Conservation (phyloP, 2,888 invertebrate genomes). For the Dilophus febrilis region DNA sequence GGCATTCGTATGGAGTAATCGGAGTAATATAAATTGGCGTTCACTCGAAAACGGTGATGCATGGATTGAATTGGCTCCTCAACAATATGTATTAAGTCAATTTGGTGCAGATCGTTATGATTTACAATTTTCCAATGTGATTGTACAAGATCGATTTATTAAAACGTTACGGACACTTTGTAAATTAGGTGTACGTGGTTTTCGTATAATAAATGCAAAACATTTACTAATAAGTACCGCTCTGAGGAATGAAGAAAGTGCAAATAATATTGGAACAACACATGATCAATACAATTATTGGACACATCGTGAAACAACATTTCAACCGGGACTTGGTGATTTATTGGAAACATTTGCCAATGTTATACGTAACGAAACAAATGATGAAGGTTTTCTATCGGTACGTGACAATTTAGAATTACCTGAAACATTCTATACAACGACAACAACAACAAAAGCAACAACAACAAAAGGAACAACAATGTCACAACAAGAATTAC, state of each 20-base stretch:
- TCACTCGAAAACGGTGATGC: constrained; percentile 20
- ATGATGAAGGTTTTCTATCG: constrained; percentile 29
- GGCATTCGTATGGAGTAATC: constrained; percentile 60
- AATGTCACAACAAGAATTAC: no score
- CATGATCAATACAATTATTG: constrained; percentile 45
- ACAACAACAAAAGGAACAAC: constrained; percentile 12
- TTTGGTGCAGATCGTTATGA: constrained; percentile 53
- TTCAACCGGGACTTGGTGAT: constrained; percentile 38
- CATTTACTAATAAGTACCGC: constrained; percentile 42
- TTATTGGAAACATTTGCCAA: constrained; percentile 46
- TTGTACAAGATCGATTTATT: constrained; percentile 47
- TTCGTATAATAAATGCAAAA: constrained; percentile 48
- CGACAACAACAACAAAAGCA: constrained; percentile 17
- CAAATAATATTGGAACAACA: constrained; percentile 21
- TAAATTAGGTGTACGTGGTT: constrained; percentile 60
- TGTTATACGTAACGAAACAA: constrained; percentile 39
- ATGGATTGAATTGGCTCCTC: constrained; percentile 19
- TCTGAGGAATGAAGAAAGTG: constrained; percentile 35
- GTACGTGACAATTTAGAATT: constrained; percentile 23
- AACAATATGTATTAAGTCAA: constrained; percentile 58
- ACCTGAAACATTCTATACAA: constrained; percentile 19
- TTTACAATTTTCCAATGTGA: constrained; percentile 58
- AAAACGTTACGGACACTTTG: constrained; percentile 53
- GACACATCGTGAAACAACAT: constrained; percentile 44
- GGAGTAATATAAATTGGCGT: constrained; percentile 52